Evolutionary conservation across 2,888 invertebrate species (phyloP).

Genomic region (Syrista parreyssii): DNA sequence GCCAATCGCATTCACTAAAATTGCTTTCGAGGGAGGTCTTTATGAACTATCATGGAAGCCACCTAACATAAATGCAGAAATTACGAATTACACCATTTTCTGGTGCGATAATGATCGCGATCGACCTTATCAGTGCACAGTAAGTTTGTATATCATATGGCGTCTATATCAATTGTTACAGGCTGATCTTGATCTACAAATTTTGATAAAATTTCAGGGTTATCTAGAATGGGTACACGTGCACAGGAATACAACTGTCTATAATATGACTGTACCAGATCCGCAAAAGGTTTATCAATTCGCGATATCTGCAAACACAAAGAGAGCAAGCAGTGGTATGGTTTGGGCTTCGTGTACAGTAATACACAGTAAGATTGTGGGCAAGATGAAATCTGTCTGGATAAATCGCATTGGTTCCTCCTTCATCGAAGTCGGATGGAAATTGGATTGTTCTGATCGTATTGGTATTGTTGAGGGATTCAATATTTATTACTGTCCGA

Average conservation of each 20-base stretch:
- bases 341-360: slow-evolving; percentile 85
- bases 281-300: slow-evolving; percentile 76
- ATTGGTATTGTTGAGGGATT: slow-evolving; percentile 80
- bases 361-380: slow-evolving; percentile 66
- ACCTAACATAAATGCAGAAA: slow-evolving; percentile 58
- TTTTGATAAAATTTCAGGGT: slow-evolving; percentile 63
- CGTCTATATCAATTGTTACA: too few relatives aligned
- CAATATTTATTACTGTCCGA: slow-evolving; percentile 80
- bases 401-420: slow-evolving; percentile 67
- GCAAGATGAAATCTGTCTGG: slow-evolving; percentile 72
- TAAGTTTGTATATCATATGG: slow-evolving; percentile 38
- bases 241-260: slow-evolving; percentile 65
- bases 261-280: slow-evolving; percentile 73
- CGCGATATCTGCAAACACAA: slow-evolving; percentile 84
- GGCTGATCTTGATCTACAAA: not conserved
- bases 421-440: slow-evolving; percentile 79
- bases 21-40: slow-evolving; percentile 77
- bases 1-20: slow-evolving; percentile 77
- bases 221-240: slow-evolving; percentile 73
- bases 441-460: slow-evolving; percentile 79
- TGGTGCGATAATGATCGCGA: slow-evolving; percentile 77
- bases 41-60: slow-evolving; percentile 84
- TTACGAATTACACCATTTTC: slow-evolving; percentile 82
- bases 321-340: slow-evolving; percentile 81
- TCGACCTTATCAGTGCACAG: slow-evolving; percentile 71